These are phyloP conservation scores for Leptogaster cylindrica DNA, from an alignment of 2,888 invertebrate genomes.

Conservation along the genomic window DNA sequence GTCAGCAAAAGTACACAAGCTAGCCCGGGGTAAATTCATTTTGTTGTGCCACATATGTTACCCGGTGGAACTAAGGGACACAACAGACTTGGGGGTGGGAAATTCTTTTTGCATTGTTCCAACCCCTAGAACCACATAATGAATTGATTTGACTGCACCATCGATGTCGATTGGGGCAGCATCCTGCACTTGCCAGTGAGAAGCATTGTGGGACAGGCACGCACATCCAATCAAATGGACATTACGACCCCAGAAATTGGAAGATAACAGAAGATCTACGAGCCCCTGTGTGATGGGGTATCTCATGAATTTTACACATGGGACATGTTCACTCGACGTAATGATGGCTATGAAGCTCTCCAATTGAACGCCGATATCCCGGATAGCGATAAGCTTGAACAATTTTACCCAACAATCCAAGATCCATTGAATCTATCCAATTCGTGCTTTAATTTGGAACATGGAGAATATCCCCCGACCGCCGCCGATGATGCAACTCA, in stretches of 20 bases:
- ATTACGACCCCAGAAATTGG: slow-evolving; percentile 30
- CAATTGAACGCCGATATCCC: slow-evolving; percentile 25
- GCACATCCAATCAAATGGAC: slow-evolving; percentile 41
- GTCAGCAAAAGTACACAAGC: not conserved
- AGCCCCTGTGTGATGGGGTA: slow-evolving; percentile 10
- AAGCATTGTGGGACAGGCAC: not conserved
- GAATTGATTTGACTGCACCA: slow-evolving; percentile 41
- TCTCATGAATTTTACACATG: slow-evolving; percentile 44
- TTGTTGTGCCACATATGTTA: slow-evolving; percentile 14
- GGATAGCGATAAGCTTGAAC: not conserved
- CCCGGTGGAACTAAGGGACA: too few species aligned
- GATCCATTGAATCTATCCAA: not conserved
- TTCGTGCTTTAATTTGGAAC: not conserved
- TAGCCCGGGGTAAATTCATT: slow-evolving; percentile 24
- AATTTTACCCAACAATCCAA: not conserved
- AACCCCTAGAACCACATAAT: slow-evolving; percentile 27
- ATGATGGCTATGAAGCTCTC: slow-evolving; percentile 35
- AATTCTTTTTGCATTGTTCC: slow-evolving; percentile 8
- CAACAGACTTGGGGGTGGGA: not conserved
- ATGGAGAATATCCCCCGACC: not conserved
- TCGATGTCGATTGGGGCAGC: slow-evolving; percentile 12
- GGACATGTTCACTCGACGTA: slow-evolving; percentile 37
- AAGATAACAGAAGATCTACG: slow-evolving; percentile 30
- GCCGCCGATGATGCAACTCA: not conserved
- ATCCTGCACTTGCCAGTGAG: not conserved